A percentile compares a stretch with the other conserved stretches of the same genome.
These are phyloP conservation scores for Microchirus variegatus DNA, from an alignment of 2,797 vertebrate species.

Conservation along the genomic window DNA sequence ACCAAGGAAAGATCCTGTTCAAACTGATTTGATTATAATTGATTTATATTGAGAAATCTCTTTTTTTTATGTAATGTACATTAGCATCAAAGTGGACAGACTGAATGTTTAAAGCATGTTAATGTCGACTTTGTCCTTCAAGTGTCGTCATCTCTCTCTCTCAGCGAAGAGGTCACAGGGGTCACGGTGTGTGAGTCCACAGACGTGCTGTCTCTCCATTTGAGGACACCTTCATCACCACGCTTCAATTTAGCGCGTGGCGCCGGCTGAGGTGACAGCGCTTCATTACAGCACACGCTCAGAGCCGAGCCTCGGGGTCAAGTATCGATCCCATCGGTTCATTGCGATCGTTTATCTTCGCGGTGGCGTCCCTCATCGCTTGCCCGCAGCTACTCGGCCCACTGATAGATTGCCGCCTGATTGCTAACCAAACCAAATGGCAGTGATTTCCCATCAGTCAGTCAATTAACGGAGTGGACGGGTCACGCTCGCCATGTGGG, in stretches of 20 bases:
- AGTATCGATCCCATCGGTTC: slow-evolving; percentile 46
- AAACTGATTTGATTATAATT: too few species aligned
- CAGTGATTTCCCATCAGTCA: slow-evolving; percentile 41
- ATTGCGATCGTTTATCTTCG: slow-evolving; percentile 40
- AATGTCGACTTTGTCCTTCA: slow-evolving; percentile 35
- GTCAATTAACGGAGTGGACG: slow-evolving; percentile 33
- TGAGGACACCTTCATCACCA: slow-evolving; percentile 45
- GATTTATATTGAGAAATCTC: too few species aligned
- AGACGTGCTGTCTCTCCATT: background rate
- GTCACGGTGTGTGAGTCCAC: slow-evolving; percentile 1
- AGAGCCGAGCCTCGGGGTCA: slow-evolving; percentile 25
- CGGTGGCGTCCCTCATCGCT: background rate
- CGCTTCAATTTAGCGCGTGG: slow-evolving; percentile 6
- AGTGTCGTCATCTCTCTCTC: slow-evolving; percentile 4
- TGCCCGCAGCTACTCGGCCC: background rate
- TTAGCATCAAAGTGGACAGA: background rate
- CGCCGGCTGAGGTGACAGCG: background rate
- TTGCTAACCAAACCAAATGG: slow-evolving; percentile 35
- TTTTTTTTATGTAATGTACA: too few species aligned
- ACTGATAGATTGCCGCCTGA: slow-evolving; percentile 36
- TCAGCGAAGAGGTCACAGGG: slow-evolving; percentile 11
- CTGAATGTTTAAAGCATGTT: background rate
- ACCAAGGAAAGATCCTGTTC: too few species aligned
- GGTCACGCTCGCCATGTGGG: slow-evolving; percentile 17
- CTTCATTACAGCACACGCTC: slow-evolving; percentile 12